These are phyloP conservation scores for Enteromius argenteus DNA, from an alignment of 2,797 vertebrate species.

Conservation along the genomic window DNA sequence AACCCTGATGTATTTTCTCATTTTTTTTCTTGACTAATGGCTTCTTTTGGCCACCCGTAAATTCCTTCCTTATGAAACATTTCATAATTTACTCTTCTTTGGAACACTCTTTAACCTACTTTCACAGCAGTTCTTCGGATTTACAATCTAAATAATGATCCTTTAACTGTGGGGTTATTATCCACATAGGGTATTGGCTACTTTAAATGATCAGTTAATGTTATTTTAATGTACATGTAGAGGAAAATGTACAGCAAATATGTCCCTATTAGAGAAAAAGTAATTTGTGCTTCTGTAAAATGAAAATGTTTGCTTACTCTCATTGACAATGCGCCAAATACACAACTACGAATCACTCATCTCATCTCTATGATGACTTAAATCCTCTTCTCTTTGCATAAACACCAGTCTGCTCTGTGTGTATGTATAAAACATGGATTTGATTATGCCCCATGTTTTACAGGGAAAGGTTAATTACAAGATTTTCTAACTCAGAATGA, in stretches of 20 bases:
- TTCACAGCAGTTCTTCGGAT: background rate
- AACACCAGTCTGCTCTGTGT: background rate
- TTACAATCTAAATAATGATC: slow-evolving; percentile 1
- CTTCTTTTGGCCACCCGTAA: slow-evolving; percentile 8
- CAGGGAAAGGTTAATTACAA: slow-evolving; percentile 48
- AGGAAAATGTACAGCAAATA: background rate
- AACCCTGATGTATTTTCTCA: background rate
- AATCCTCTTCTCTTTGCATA: background rate
- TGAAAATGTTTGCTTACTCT: background rate
- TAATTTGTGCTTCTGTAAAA: background rate
- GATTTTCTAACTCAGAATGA: slow-evolving; percentile 8
- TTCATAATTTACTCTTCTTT: background rate
- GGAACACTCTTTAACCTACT: background rate
- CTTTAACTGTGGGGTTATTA: slow-evolving; percentile 8
- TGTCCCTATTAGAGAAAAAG: background rate
- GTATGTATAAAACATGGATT: background rate
- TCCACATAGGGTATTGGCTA: background rate
- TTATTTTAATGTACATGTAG: background rate
- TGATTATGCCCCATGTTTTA: slow-evolving; percentile 1
- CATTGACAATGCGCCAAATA: background rate
- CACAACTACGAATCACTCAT: background rate
- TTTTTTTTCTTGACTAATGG: background rate
- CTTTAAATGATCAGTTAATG: background rate
- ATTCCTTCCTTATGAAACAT: slow-evolving; percentile 24
- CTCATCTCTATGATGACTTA: background rate